Evolutionary conservation across 2,888 invertebrate genomes (phyloP).

Genomic region (Patella ulyssiponensis): DNA sequence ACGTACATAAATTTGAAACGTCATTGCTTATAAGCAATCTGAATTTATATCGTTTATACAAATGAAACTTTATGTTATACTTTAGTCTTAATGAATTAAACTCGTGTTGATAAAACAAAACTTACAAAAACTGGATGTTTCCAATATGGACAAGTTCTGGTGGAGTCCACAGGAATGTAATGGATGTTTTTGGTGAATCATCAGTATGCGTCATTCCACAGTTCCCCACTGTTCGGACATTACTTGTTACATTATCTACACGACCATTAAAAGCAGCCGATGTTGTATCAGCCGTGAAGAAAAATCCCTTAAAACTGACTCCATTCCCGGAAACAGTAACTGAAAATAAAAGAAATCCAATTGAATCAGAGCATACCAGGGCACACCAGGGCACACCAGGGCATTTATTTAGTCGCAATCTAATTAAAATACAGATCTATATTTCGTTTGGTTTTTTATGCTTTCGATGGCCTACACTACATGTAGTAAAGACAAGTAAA

Average conservation of each 20-base stretch:
- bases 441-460: no score
- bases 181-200: constrained; percentile 4
- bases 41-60: no score
- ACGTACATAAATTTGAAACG: no score
- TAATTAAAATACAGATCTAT: no score
- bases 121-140: constrained; percentile 24
- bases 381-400: no score
- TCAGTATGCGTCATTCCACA: constrained; percentile 27
- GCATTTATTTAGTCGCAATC: no score
- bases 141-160: constrained; percentile 18
- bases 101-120: background rate
- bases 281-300: constrained; percentile 19
- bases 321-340: constrained; percentile 17
- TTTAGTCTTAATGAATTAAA: background rate
- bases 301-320: constrained; percentile 17
- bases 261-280: constrained; percentile 17
- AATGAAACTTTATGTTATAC: no score
- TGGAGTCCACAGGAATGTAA: constrained; percentile 19
- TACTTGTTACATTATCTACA: constrained; percentile 7
- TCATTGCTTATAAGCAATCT: no score
- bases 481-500: no score
- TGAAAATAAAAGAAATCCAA: constrained; percentile 1
- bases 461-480: no score
- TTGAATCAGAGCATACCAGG: no score
- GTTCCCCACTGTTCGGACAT: constrained; percentile 14